Conservation (phyloP, 2,797 vertebrate genomes). For the Kryptopterus vitreolus region DNA sequence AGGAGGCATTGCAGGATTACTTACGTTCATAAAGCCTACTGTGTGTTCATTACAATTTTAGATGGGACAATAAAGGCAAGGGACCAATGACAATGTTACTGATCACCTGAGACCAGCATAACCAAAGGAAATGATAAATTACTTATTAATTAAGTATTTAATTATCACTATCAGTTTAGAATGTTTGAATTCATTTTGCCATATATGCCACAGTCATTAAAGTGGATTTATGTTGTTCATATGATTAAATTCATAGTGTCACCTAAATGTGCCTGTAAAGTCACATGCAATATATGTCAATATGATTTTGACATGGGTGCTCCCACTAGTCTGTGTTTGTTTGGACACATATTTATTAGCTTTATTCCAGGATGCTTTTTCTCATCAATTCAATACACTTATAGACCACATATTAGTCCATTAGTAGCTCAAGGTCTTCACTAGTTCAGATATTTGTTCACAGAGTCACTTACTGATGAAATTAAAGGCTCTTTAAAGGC, state of each 20-base stretch:
- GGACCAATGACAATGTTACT: neutral
- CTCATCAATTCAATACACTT: neutral
- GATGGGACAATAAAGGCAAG: neutral
- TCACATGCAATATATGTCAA: neutral
- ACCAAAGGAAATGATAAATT: neutral
- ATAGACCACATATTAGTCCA: neutral
- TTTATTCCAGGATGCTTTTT: neutral
- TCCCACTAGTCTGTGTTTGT: neutral
- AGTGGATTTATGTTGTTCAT: neutral
- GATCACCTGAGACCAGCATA: neutral
- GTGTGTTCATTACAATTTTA: neutral
- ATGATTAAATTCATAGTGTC: neutral
- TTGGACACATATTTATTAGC: neutral
- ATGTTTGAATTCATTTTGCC: neutral
- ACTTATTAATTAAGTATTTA: neutral
- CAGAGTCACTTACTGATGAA: neutral
- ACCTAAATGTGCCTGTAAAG: neutral
- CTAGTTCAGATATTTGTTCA: neutral
- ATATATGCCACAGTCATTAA: neutral
- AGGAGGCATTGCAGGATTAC: slow-evolving; percentile 2
- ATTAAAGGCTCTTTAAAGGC: neutral
- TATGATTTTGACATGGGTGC: neutral
- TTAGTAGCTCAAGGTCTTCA: neutral
- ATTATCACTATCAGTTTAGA: neutral
- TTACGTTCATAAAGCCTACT: neutral